Base-by-base conservation (phyloP, 2,113 vertebrate species). In the Cervus canadensis region DNA sequence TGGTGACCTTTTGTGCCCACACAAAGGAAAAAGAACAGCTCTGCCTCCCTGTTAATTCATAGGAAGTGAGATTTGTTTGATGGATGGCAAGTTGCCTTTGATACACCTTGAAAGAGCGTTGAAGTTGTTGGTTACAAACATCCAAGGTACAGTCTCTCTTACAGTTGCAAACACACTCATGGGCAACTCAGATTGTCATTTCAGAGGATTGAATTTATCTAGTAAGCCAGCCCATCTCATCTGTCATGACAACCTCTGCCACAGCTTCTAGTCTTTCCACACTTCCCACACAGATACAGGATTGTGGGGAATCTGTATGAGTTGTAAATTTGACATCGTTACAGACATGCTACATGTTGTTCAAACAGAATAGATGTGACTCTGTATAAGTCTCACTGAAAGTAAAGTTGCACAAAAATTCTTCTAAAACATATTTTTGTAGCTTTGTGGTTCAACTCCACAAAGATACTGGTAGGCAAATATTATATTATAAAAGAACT, bases 251-350 rank as follows among this genome's bases (percentile, higher is more conserved):
- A 99, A 99, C 97, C 98, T 99, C 93, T 99, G 99, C 97, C 99
- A 99, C 98, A 99, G 99, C 96, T 99, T 99, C 98, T 99, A 99
- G 98, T 99, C 99, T 87, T 99, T 99, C 99, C 99, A 99, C 97
- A 99, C 99, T 45, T 99, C 99, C 97, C 99, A 99, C 97, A 99
- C 99, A 0, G 99, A 99, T 97, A 99, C 99, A 0, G 99, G 99
- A 43, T 98, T 99, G 50, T 99, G 99, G 99, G 99, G 99, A 11
- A 99, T 99, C 83, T 99, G 99, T 96, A 99, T 99, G 99, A 99
- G 99, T 88, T 99, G 99, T 95, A 99, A 99, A 97, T 99, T 99
- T 3, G 98, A 98, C 84, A 99, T 99, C 3, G 96, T 99, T 89
- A 96, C 98, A 5, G 99, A 99, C n/a, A 99, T 99, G 99, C 99